Base-by-base conservation (phyloP, 2,797 vertebrate species). In the Poecile montanus region DNA sequence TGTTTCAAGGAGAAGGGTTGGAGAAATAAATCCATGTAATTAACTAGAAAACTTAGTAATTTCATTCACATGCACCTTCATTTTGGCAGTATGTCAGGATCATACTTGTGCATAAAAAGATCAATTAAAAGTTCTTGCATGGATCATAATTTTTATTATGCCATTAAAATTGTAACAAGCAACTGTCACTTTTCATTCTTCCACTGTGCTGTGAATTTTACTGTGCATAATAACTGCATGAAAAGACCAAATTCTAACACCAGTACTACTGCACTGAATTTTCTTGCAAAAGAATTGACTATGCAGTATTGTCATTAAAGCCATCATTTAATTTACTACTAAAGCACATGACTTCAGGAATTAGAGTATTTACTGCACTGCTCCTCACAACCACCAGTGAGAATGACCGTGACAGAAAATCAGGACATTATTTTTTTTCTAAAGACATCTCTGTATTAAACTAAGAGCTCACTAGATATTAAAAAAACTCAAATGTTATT, bases 171-270 rank as follows among this genome's bases (percentile, higher is more conserved):
- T 50, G 21, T 44, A 91, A 92, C 67, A 94, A 86, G 80, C n/a
- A 93, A 79, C 81, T 83, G 89, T 54, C 87, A 77, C 65, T 89
- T 93, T n/a, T 71, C 36, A 87, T 93, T 92, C 36, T 86, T 76
- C 56, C 30, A 48, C 45, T 27, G 20, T 30, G 20, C 45, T 68
- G 32, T 77, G 42, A 79, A 79, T 70, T 60, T 70, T 57, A 57
- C 36, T 61, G 50, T 44, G 50, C 27, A 10, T 61, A 58, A 58
- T 3, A 48, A 74, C 65, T 89, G 40, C 36, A 71, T 26, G 32
- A 82, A 77, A 81, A 94, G 58, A 85, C 8, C 21, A 66, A 45
- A 38, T 44, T 80, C 20, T 12, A 73, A 44, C 26, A 34, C 5
- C 4, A 60, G 13, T 53, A 89, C 30, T 50, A 40, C 17, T 74